Conservation (phyloP, 2,113 vertebrate genomes). For the Callocephalon fimbriatum region DNA sequence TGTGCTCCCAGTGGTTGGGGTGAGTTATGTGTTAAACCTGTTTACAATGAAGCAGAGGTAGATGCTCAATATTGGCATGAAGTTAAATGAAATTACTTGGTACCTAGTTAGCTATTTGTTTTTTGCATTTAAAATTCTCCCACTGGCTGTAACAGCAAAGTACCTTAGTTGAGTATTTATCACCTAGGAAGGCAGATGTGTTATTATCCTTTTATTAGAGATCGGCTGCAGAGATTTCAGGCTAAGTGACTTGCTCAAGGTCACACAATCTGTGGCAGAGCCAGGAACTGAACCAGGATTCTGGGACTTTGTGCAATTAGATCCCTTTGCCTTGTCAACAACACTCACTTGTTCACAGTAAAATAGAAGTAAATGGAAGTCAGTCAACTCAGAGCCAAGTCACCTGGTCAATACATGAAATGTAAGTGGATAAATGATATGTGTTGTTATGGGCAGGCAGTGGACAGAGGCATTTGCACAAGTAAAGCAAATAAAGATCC, state of each 20-base stretch:
- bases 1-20: neutral
- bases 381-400: neutral
- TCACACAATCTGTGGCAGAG: neutral
- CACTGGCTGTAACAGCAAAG: neutral
- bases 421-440: neutral
- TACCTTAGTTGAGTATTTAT: neutral
- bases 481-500: neutral
- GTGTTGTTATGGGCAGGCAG: neutral
- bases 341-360: neutral
- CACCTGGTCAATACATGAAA: neutral
- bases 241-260: constrained; percentile 9
- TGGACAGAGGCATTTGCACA: neutral
- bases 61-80: neutral
- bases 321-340: neutral
- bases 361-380: neutral
- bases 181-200: neutral
- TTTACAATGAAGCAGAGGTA: neutral
- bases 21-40: neutral
- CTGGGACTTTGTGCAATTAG: neutral
- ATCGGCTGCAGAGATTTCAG: neutral
- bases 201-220: constrained; percentile 24
- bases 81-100: neutral
- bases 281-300: neutral
- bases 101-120: neutral
- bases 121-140: constrained; percentile 4